These are phyloP conservation scores for Pomacea maculata DNA, from an alignment of 1,140 invertebrate species.

Conservation along the genomic window DNA sequence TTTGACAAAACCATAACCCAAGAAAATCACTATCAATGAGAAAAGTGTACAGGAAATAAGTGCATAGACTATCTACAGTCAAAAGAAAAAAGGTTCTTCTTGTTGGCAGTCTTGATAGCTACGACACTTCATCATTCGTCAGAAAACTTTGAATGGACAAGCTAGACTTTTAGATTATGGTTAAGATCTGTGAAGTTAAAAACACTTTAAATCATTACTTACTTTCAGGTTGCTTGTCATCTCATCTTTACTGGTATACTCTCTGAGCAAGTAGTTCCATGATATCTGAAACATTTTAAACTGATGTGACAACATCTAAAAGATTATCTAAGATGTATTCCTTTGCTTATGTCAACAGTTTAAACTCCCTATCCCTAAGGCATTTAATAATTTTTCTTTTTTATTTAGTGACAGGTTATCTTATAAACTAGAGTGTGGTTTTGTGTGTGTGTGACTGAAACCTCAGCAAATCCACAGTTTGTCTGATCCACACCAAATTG, in stretches of 20 bases:
- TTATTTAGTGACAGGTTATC: too few relatives aligned
- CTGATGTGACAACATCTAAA: too few relatives aligned
- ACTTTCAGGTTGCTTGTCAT: constrained; percentile 56
- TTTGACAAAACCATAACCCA: neutral
- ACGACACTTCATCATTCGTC: neutral
- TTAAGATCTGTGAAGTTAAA: too few relatives aligned
- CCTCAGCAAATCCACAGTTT: too few relatives aligned
- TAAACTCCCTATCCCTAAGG: too few relatives aligned
- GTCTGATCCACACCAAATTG: too few relatives aligned
- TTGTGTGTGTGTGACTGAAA: too few relatives aligned
- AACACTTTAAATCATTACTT: constrained; percentile 11
- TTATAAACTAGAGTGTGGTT: too few relatives aligned
- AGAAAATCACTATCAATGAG: neutral
- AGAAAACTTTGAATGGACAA: neutral
- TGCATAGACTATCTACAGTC: neutral
- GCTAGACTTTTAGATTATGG: neutral
- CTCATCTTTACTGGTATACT: constrained; percentile 60
- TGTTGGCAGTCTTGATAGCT: neutral
- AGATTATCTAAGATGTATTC: too few relatives aligned
- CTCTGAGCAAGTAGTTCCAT: constrained; percentile 60
- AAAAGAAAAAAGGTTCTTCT: neutral
- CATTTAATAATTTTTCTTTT: too few relatives aligned
- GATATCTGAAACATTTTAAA: neutral
- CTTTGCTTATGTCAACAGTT: too few relatives aligned
- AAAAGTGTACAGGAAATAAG: neutral